These are phyloP conservation scores for Ferdinandea cuprea DNA, from an alignment of 2,888 invertebrate genomes.

Conservation along the genomic window DNA sequence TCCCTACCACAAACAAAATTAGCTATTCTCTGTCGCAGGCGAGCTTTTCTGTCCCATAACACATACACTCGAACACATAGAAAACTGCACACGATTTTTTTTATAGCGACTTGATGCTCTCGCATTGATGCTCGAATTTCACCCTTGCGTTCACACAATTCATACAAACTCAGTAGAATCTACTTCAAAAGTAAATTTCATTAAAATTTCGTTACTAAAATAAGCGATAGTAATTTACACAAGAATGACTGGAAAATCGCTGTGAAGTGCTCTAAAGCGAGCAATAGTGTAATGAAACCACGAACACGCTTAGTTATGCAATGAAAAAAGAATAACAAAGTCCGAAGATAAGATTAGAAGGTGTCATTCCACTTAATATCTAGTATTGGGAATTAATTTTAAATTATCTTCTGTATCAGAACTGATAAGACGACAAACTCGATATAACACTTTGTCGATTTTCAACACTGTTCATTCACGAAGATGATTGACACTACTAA, in stretches of 20 bases:
- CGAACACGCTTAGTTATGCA: background rate
- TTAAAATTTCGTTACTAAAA: constrained; percentile 11
- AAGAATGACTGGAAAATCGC: constrained; percentile 3
- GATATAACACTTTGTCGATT: constrained; percentile 4
- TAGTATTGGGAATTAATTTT: constrained; percentile 5
- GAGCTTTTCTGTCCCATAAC: constrained; percentile 19
- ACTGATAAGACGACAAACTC: constrained; percentile 23
- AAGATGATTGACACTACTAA: constrained; percentile 53
- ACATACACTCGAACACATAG: background rate
- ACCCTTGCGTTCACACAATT: constrained; percentile 13
- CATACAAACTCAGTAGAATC: background rate
- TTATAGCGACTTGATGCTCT: background rate
- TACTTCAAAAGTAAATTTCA: constrained; percentile 8
- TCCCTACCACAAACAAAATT: constrained; percentile 52
- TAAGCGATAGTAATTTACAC: constrained; percentile 9
- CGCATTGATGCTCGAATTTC: constrained; percentile 2
- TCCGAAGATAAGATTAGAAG: constrained; percentile 25
- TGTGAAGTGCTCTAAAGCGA: background rate
- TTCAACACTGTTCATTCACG: constrained; percentile 22
- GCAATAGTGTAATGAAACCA: background rate
- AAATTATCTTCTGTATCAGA: constrained; percentile 6
- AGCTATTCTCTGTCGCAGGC: constrained; percentile 38
- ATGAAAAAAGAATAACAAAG: constrained; percentile 18
- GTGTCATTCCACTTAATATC: constrained; percentile 12
- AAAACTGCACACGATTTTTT: constrained; percentile 15